Conservation (phyloP, 2,113 vertebrate species). For the Synodontis membranacea region DNA sequence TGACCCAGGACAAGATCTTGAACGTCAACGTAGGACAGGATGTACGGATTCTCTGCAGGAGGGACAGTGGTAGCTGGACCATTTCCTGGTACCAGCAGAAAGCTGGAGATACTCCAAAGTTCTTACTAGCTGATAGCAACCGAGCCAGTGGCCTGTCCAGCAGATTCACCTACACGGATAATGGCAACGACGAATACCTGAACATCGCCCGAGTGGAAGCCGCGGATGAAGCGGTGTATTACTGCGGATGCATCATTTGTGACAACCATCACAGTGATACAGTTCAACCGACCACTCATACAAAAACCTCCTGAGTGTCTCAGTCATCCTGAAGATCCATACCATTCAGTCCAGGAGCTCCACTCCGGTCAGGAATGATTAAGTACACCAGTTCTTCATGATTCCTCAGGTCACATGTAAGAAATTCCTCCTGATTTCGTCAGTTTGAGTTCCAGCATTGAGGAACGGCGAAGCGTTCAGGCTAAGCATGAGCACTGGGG, state of each 20-base stretch:
- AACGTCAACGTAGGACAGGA: slow-evolving; percentile 2
- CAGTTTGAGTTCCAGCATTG: not conserved
- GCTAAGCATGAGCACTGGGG: not conserved
- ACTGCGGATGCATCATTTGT: slow-evolving; percentile 41
- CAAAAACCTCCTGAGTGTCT: slow-evolving; percentile 32
- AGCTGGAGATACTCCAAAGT: slow-evolving; percentile 22
- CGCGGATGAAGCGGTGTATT: slow-evolving; percentile 44
- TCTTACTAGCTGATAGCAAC: slow-evolving; percentile 19
- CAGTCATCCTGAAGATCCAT: not conserved
- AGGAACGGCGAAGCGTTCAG: not conserved
- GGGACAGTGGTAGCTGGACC: not conserved
- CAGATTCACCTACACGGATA: slow-evolving; percentile 45
- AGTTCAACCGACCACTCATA: not conserved
- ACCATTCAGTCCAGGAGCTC: not conserved
- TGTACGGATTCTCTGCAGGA: slow-evolving; percentile 38
- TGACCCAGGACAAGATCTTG: slow-evolving; percentile 29
- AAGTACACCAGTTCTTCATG: not conserved
- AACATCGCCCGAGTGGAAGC: slow-evolving; percentile 40
- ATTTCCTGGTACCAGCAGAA: slow-evolving; percentile 55
- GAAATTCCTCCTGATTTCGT: not conserved
- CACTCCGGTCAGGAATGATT: not conserved
- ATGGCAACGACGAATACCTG: slow-evolving; percentile 26
- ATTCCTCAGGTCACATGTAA: not conserved
- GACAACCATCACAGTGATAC: slow-evolving; percentile 29
- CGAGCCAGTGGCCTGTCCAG: slow-evolving; percentile 36